phyloP scores from a whole-genome alignment of 2,113 vertebrate genomes.

The Gavia stellata region DNA sequence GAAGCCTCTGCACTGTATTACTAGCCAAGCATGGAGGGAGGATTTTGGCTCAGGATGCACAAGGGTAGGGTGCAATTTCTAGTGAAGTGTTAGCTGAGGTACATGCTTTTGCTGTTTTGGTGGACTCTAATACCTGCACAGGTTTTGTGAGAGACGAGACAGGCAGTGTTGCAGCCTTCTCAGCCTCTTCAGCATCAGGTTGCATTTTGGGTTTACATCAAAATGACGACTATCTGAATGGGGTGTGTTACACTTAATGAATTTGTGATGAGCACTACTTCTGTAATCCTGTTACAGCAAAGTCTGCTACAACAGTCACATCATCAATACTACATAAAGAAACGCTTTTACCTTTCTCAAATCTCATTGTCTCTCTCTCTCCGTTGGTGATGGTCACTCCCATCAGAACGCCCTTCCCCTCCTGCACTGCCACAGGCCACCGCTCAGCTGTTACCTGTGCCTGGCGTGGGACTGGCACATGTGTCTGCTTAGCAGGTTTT shows the following conservation, averaged over 20 bases:
- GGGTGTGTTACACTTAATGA: neutral
- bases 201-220: neutral
- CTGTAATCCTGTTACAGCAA: neutral
- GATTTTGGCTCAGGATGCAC: neutral
- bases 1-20: neutral
- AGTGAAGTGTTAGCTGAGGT: neutral
- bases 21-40: neutral
- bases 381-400: neutral
- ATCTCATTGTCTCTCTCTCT: neutral
- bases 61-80: neutral
- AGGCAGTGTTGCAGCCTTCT: neutral
- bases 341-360: neutral
- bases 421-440: neutral
- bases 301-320: neutral
- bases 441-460: rapidly evolving
- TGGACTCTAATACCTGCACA: neutral
- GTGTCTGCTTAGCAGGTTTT: neutral
- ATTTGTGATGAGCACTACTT: neutral
- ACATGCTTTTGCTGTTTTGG: neutral
- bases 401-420: neutral
- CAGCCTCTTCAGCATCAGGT: neutral
- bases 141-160: neutral
- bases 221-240: neutral
- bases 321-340: neutral
- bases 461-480: rapidly evolving